A percentile compares a stretch with the other conserved stretches of the same genome.
These are phyloP conservation scores for Camponotus vicinus DNA, from an alignment of 1,140 invertebrate genomes.

Conservation along the genomic window DNA sequence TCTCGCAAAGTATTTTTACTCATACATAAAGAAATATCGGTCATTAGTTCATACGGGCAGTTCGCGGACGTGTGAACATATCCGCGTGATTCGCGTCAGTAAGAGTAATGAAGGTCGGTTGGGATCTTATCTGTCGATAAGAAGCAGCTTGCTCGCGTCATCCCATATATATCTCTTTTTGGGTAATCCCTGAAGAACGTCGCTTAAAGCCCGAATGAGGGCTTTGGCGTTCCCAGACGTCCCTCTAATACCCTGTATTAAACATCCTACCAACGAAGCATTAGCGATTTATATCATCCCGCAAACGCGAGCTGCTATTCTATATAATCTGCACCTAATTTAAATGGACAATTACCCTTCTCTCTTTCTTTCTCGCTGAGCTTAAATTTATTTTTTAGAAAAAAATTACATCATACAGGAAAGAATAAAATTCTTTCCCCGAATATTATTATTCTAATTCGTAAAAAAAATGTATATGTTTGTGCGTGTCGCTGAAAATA, in stretches of 20 bases:
- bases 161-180: constrained; percentile 47
- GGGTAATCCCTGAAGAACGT: constrained; percentile 49
- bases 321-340: constrained; percentile 12
- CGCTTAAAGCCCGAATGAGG: constrained; percentile 28
- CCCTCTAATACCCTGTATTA: constrained; percentile 51
- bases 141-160: constrained; percentile 48
- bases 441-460: background rate
- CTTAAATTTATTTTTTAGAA: background rate
- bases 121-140: constrained; percentile 53
- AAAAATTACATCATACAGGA: background rate
- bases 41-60: background rate
- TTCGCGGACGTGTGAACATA: constrained; percentile 32
- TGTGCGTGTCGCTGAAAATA: background rate
- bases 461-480: background rate
- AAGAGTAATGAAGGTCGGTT: constrained; percentile 44
- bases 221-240: constrained; percentile 34
- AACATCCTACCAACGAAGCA: constrained; percentile 30
- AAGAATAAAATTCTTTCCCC: background rate
- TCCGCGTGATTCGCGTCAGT: background rate
- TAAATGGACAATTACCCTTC: background rate
- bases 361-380: too few relatives aligned
- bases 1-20: background rate
- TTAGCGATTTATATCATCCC: constrained; percentile 6
- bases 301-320: background rate
- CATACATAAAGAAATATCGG: background rate